Percentiles rank a stretch among this genome's conserved stretches.
Evolutionary conservation across 2,113 vertebrate species (phyloP).

Genomic region (Anolis sagrei): DNA sequence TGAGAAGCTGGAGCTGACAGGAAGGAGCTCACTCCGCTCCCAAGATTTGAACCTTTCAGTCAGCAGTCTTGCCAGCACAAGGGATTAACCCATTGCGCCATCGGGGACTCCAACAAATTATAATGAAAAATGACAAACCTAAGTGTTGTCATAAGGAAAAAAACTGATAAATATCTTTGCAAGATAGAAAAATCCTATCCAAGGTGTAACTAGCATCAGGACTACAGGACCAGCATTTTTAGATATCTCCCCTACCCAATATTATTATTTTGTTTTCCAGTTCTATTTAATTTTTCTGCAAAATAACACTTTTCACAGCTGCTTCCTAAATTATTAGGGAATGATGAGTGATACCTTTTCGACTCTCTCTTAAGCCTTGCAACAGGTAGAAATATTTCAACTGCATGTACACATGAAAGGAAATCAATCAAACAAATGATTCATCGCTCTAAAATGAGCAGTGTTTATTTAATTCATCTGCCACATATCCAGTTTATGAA

Average conservation of each 20-base stretch:
- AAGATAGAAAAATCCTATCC: background rate
- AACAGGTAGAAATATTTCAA: background rate
- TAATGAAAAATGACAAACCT: background rate
- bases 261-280: too few species aligned
- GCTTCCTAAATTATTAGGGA: background rate
- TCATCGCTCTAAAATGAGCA: background rate
- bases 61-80: too few species aligned
- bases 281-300: background rate
- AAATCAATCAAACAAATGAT: background rate
- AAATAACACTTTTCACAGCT: background rate
- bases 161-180: too few species aligned
- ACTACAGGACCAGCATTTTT: background rate
- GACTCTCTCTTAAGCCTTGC: background rate
- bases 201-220: background rate
- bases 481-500: background rate
- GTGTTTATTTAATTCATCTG: background rate
- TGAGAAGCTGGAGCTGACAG: too few species aligned
- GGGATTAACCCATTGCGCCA: too few species aligned
- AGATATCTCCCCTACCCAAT: background rate
- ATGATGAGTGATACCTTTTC: background rate
- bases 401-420: too few species aligned
- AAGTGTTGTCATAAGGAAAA: too few species aligned
- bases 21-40: too few species aligned
- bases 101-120: background rate
- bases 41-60: too few species aligned